Conservation (phyloP, 2,113 vertebrate species). For the Podocnemis expansa region DNA sequence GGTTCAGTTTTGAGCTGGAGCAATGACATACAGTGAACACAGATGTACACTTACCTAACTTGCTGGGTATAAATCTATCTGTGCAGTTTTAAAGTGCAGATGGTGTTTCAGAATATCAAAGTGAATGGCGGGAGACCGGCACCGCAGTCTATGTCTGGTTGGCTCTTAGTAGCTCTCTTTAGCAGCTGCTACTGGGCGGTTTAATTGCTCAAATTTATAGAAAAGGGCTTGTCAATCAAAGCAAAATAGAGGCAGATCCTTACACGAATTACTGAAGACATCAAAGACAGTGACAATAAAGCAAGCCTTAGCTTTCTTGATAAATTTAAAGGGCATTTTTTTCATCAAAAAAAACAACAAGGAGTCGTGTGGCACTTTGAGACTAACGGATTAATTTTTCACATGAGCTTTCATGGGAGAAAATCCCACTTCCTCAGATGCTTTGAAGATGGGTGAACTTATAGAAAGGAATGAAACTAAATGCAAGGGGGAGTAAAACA, state of each 20-base stretch:
- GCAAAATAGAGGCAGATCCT: constrained; percentile 73
- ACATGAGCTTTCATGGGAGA: no score
- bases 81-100: constrained; percentile 38
- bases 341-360: no score
- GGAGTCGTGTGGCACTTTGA: no score
- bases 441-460: no score
- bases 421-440: no score
- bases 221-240: constrained; percentile 76
- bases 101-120: constrained; percentile 23
- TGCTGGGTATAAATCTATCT: not conserved
- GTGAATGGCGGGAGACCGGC: constrained; percentile 16
- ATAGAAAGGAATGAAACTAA: no score
- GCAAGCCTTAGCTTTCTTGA: constrained; percentile 61
- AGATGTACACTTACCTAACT: constrained; percentile 69
- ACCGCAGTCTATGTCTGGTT: not conserved
- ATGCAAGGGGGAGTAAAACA: no score
- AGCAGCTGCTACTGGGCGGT: constrained; percentile 43
- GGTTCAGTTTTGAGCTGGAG: not conserved
- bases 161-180: constrained; percentile 41
- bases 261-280: constrained; percentile 75
- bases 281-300: constrained; percentile 71
- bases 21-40: not conserved
- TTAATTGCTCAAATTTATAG: constrained; percentile 79
- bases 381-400: no score
- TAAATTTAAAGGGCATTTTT: constrained; percentile 64